Evolutionary conservation across 1,140 invertebrate genomes (phyloP), one percentile per base, ranked within the genome.

Genomic region (Drosophila nikananu): DNA sequence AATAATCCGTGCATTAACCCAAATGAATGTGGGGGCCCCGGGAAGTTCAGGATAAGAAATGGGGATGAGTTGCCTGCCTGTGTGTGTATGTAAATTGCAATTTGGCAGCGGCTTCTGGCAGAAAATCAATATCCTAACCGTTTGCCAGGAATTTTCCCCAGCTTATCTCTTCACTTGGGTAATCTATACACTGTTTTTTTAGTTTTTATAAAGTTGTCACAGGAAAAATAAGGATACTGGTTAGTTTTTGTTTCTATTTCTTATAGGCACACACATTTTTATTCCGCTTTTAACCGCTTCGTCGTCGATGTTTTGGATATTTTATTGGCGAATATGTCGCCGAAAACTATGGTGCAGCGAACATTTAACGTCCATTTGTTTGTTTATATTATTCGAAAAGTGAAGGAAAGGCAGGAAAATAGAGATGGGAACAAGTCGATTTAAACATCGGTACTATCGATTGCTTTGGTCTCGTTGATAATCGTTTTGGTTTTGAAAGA

Each of bases 1-100:
- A 68, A 70, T 83, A 83, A 80, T 84, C 86, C 73, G 84, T 78
- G 58, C 84, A 78, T 84, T 81, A 90, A 84, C 81, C 84, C 77
- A 87, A 90, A 87, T 78, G 52, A 80, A 48, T 41, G 46, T 42
- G 37, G 30, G 21, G 25, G 48, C 19, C 27, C 35, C 25, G 23
- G 32, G 19, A n/a, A 54, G 37, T 10, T 35, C 4, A n/a, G 39
- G 51, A 17, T 12, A 19, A 25, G 30, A 54, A 17, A 41, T 49
- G 60, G 25, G 54, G 21, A 39, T 57, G 54, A 39, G 21, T 10
- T 21, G 46, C 23, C 46, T 23, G 52, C 19, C 7, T n/a, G 27
- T 51, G 76, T 76, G 58, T 41, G 49, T 83, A 41, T 64, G 60
- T 60, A 60, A 70, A 46, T 42, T 87, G 83, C 76, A 87, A 61